Base-by-base conservation (phyloP, 2,113 vertebrate genomes). In the Sturnira hondurensis region DNA sequence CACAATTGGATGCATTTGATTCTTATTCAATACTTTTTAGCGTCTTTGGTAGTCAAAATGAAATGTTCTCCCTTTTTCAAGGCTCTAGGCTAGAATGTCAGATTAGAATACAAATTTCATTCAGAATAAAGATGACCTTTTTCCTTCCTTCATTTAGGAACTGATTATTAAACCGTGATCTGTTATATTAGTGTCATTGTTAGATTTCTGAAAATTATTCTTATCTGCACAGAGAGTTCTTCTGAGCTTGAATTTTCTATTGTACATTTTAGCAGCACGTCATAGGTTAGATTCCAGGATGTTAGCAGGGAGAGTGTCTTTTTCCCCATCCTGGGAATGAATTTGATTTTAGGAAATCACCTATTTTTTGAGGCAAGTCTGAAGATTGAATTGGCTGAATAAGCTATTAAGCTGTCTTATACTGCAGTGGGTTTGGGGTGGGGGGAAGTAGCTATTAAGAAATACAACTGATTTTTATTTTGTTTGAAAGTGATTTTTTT, bases 401-500 rank as follows among this genome's bases (percentile, higher is more conserved):
- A 76, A 61, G 33, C 33, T 87, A 77, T 36, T 61, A 61, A 61
- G 26, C 24, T 63, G 8, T 31, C 63, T 88, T 52, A 67, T 28
- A 65, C 36, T 95, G 0, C 28, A 91, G 28, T 90, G n/a, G 58
- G 19, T 65, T 86, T 58, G 11, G 14, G 31, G 0, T 15, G 11
- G 15, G 8, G 4, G 33, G 84, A 61, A 8, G 15, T 56, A 80
- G 12, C 33, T 89, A 19, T 52, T 93, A 89, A 88, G n/a, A 74
- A 84, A 52, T 61, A 43, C 22, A 41, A 71, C 54, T 87, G 67
- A 87, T 73, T 93, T 92, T 86, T 83, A 86, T 31, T 41, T 4
- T 81, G 36, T 89, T 86, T 78, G 41, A 84, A 88, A 89, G 84
- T 85, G 22, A 94, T 92, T 94, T 96, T 89, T n/a, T n/a, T n/a